Base-by-base conservation (phyloP, 53 echinoderm and acorn worm genomes). In the Crossaster papposus region DNA sequence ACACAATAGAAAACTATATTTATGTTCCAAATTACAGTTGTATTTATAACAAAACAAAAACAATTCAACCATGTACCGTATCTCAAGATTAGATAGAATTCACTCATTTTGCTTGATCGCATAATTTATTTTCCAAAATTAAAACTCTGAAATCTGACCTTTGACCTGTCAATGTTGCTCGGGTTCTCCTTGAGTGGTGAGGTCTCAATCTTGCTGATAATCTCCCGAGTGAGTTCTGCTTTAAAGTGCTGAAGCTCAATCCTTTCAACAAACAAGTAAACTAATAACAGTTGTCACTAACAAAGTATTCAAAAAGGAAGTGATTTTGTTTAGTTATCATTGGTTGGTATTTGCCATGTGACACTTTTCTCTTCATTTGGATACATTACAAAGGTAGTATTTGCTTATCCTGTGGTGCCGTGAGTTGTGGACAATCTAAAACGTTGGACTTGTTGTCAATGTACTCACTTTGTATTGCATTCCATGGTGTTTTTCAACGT, bases 191-290 rank as follows among this genome's bases (percentile, higher is more conserved):
- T 85, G 51, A 18, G 51, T 20, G 72, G 71, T 15, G 85, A 73
- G 34, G 32, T 85, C 50, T 85, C 72, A 52, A 86, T 86, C 63
- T 77, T 86, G 58, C 36, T 86, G 44, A 86, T 74, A 52, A 86
- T 76, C 30, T 86, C 86, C 31, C 72, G 75, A 4, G 77, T 62
- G 30, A 86, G 75, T 15, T 86, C 75, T 20, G 75, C 86, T 62
- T 86, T 86, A 29, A 86, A 76, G 36, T 86, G 86, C 28, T 86
- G 86, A 36, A 86, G 36, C 64, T 86, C 86, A n/a, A 76, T 76
- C 38, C 86, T 86, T 29, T 30, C 29, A 72, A 35, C 26, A 83
- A 22, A 65, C 52, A 68, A 83, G 15, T 31, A 50, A 23, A 78
- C 68, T 26, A 68, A 68, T 11, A 23, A 20, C 22, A 1, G 20